Base-by-base conservation (phyloP, 2,113 vertebrate species). In the Nymphicus hollandicus region DNA sequence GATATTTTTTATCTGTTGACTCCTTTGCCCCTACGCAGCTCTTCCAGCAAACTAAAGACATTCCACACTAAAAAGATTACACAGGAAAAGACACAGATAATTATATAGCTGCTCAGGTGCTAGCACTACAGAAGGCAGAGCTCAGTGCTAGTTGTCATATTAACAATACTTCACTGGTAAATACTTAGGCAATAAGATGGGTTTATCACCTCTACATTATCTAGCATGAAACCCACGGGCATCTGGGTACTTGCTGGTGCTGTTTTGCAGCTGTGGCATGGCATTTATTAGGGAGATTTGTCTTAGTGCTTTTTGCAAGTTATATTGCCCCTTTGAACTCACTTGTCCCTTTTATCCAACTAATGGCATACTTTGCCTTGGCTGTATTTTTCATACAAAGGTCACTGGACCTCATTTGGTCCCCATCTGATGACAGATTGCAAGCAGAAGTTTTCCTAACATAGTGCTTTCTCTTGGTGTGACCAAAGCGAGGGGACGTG, bases 131-230 rank as follows among this genome's bases (percentile, higher is more conserved):
- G 50, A 80, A 86, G 90, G 44, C 68, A 71, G 64, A 79, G 80
- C 86, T 93, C 69, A 83, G 82, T 68, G 85, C 64, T 83, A 88
- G 85, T 23, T n/a, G 2, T 73, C 88, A 39, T 65, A 64, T 86
- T 71, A 81, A 88, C 82, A 94, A 90, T 70, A 85, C 63, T 79
- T 89, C 61, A 71, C 71, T 90, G 81, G 85, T 95, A 93, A 90
- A 88, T 93, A 81, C 64, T 81, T 47, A 53, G 64, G 60, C 50
- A 93, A 73, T 82, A 66, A 81, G 55, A 83, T 78, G 4, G 1
- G 55, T 89, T 86, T 94, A 88, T 88, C 71, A 90, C 44, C 37
- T 88, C 53, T 58, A 4, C 29, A 35, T 85, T 63, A 83, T 50
- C 74, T 43, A 86, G 27, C 43, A 44, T 61, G 82, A 93, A 89